Percentiles rank a stretch among this genome's conserved stretches.
Conservation (phyloP, 1,140 invertebrate species). For the Habropoda laboriosa region DNA sequence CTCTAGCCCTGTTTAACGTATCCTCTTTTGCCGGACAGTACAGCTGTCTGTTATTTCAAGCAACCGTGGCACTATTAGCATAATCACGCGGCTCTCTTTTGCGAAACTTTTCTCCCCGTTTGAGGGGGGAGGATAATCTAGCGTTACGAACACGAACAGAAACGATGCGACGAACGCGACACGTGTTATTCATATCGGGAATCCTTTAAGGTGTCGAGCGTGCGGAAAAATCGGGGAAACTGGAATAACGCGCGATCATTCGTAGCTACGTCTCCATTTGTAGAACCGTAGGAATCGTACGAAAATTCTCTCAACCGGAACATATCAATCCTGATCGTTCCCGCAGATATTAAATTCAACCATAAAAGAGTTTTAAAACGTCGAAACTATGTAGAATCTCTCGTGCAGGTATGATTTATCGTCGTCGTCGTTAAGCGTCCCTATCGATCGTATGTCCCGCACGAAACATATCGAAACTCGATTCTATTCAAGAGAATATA, state of each 20-base stretch:
- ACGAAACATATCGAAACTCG: neutral
- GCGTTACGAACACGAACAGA: neutral
- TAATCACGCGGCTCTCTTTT: slow-evolving; percentile 48
- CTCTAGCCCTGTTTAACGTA: slow-evolving; percentile 11
- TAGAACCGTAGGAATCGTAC: neutral
- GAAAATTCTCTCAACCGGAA: neutral
- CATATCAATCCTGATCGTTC: no score
- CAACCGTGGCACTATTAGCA: slow-evolving; percentile 52
- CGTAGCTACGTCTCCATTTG: neutral
- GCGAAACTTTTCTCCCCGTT: slow-evolving; percentile 28
- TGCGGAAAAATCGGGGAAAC: neutral
- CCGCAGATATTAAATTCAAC: neutral
- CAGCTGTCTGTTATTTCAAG: slow-evolving; percentile 49
- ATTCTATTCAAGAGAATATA: neutral
- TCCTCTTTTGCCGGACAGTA: slow-evolving; percentile 13
- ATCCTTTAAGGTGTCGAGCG: neutral
- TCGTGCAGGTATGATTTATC: neutral
- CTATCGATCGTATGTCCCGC: neutral
- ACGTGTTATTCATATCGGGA: slow-evolving; percentile 11
- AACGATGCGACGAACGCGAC: slow-evolving; percentile 20
- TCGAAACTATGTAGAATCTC: neutral
- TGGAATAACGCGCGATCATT: neutral
- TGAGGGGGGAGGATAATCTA: slow-evolving; percentile 42
- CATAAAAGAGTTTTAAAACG: neutral
- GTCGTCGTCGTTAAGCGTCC: neutral